phyloP scores from a whole-genome alignment of 2,888 invertebrate genomes.

The Zonitis immaculata region DNA sequence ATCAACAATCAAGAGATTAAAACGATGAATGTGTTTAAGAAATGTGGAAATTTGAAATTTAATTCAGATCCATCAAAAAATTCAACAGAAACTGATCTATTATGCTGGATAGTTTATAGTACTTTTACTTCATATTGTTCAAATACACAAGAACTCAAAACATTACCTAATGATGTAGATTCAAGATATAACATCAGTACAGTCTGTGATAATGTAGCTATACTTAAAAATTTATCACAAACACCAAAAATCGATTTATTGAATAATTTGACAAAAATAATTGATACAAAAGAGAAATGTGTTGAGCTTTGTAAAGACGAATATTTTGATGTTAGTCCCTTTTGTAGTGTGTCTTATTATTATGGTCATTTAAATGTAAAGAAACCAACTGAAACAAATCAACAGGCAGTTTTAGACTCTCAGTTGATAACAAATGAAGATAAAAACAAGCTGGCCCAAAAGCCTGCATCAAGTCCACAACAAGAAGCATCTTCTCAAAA shows the following conservation, averaged over 20 bases:
- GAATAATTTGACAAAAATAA: neutral
- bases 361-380: neutral
- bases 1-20: neutral
- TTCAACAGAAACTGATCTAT: constrained; percentile 16
- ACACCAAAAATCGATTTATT: neutral
- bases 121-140: constrained; percentile 24
- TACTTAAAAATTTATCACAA: neutral
- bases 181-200: constrained; percentile 1
- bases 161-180: neutral
- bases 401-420: too few relatives aligned
- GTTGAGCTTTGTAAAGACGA: constrained; percentile 3
- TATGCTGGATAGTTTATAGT: constrained; percentile 31
- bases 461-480: too few relatives aligned
- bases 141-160: constrained; percentile 4
- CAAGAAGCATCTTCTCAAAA: too few relatives aligned
- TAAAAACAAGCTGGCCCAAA: too few relatives aligned
- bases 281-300: constrained; percentile 3
- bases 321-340: neutral
- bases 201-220: constrained; percentile 11
- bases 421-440: too few relatives aligned
- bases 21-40: constrained; percentile 14
- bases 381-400: neutral
- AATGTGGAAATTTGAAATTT: constrained; percentile 23
- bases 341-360: constrained; percentile 9
- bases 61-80: constrained; percentile 12